Conservation (phyloP, 2,888 invertebrate genomes). For the Chrysomela aeneicollis region DNA sequence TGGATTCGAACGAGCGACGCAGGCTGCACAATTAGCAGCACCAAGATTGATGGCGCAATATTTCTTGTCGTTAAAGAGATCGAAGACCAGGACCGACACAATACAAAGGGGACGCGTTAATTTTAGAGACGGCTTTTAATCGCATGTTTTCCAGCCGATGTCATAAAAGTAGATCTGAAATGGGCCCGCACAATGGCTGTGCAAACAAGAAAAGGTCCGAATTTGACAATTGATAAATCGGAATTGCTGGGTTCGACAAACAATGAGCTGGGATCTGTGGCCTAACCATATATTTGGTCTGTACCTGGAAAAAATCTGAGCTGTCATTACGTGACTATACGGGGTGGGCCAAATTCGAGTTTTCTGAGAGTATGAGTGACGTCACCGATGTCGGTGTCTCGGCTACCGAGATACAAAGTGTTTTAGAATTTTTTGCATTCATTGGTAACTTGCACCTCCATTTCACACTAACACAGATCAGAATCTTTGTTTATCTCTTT, state of each 20-base stretch:
- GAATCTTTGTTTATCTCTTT: too few relatives aligned
- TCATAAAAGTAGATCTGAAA: slow-evolving; percentile 37
- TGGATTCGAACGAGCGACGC: slow-evolving; percentile 48
- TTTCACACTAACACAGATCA: too few relatives aligned
- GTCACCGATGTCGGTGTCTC: too few relatives aligned
- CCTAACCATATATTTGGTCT: neutral
- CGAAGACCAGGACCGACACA: slow-evolving; percentile 40
- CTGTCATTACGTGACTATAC: too few relatives aligned
- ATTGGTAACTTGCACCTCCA: too few relatives aligned
- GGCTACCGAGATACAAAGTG: too few relatives aligned
- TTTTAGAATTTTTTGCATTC: too few relatives aligned
- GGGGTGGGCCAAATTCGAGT: too few relatives aligned
- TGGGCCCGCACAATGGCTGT: slow-evolving; percentile 25
- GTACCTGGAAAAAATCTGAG: neutral
- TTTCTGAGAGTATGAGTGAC: too few relatives aligned
- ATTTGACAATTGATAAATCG: slow-evolving; percentile 28
- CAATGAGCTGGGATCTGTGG: slow-evolving; percentile 9
- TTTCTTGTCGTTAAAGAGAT: slow-evolving; percentile 50
- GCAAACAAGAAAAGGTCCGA: slow-evolving; percentile 30
- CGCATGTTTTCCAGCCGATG: slow-evolving; percentile 34
- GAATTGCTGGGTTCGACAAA: slow-evolving; percentile 16
- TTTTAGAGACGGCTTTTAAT: slow-evolving; percentile 47
- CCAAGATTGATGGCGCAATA: slow-evolving; percentile 55
- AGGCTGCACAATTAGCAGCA: slow-evolving; percentile 56
- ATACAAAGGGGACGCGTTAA: slow-evolving; percentile 49